A percentile compares a stretch with the other conserved stretches of the same genome.
Conservation (phyloP, 2,888 invertebrate genomes). For the Norana najaformis region DNA sequence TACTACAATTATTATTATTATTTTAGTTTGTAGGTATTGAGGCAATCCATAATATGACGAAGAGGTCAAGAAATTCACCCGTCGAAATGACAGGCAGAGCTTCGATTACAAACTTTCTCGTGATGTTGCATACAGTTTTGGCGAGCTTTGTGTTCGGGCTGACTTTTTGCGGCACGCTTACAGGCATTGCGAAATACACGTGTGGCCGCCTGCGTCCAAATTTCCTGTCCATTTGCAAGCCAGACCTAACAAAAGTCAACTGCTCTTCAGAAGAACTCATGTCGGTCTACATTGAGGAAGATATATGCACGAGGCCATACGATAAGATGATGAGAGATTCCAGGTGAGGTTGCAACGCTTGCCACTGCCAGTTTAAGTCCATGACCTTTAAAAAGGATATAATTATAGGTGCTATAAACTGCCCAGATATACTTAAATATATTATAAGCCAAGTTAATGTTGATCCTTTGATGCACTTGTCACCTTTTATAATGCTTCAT, state of each 20-base stretch:
- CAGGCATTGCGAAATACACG: constrained; percentile 88
- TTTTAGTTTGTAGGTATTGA: neutral
- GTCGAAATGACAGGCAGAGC: neutral
- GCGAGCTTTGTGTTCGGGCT: constrained; percentile 10
- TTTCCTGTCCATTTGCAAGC: constrained; percentile 85
- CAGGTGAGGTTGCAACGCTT: constrained; percentile 14
- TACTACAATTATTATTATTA: neutral
- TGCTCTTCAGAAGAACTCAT: constrained; percentile 63
- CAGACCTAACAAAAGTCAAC: constrained; percentile 61
- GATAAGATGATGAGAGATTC: neutral
- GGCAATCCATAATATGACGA: neutral
- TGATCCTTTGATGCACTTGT: no score
- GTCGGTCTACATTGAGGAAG: constrained; percentile 65
- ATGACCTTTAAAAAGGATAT: no score
- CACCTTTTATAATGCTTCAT: no score
- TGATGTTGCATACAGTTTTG: neutral
- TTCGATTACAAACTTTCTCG: constrained; percentile 36
- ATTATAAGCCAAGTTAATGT: no score
- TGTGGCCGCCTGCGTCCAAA: constrained; percentile 86
- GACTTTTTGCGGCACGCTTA: constrained; percentile 74
- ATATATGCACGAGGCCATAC: constrained; percentile 24
- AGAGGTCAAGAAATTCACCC: neutral
- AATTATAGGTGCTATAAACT: no score
- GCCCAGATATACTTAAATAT: no score
- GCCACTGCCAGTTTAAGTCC: neutral